Evolutionary conservation across 1,140 invertebrate genomes (phyloP).

Genomic region (Leptinotarsa undecemlineata): DNA sequence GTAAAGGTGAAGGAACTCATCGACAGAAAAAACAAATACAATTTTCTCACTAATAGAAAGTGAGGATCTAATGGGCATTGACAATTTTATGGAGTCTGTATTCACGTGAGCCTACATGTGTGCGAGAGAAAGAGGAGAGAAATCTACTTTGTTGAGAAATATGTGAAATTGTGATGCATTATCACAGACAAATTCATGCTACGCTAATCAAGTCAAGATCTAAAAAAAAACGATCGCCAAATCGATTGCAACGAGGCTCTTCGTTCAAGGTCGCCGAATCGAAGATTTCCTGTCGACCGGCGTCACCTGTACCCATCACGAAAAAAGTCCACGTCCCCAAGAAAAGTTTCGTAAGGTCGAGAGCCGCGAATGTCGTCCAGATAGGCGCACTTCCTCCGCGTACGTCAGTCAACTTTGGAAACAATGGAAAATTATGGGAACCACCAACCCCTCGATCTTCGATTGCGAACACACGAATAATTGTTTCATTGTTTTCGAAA

Average conservation of each 20-base stretch:
- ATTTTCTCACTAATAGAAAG: not conserved
- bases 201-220: not conserved
- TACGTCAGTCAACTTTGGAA: not conserved
- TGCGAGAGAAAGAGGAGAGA: too few relatives aligned
- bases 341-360: not conserved
- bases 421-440: constrained; percentile 1
- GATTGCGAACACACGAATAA: not conserved
- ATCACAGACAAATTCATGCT: not conserved
- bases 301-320: not conserved
- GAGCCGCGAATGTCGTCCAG: not conserved
- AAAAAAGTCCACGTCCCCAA: not conserved
- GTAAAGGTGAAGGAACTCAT: not conserved
- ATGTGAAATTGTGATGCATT: not conserved
- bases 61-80: not conserved
- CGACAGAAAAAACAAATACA: not conserved
- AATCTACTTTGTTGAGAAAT: not conserved
- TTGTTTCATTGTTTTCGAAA: constrained; percentile 6
- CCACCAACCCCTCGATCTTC: not conserved
- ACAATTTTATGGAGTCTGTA: not conserved
- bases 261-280: not conserved
- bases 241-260: not conserved
- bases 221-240: not conserved
- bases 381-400: constrained; percentile 1
- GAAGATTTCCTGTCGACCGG: not conserved
- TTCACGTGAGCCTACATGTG: not conserved